These are phyloP conservation scores for Xiphophorus birchmanni DNA, from an alignment of 2,797 vertebrate genomes.

Conservation along the genomic window DNA sequence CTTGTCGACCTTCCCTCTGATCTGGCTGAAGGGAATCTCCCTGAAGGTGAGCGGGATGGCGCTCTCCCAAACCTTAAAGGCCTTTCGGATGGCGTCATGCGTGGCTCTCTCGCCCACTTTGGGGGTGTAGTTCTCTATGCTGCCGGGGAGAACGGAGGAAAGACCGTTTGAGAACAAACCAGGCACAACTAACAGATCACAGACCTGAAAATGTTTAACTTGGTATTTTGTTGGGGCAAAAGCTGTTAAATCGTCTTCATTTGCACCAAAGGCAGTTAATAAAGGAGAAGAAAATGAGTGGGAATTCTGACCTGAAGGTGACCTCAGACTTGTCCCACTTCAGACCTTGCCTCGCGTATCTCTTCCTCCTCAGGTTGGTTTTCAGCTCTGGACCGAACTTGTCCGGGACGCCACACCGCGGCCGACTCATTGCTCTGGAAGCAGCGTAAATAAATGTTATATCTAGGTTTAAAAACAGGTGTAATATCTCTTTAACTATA, in stretches of 20 bases:
- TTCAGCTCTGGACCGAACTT: constrained; percentile 91
- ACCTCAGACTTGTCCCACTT: constrained; percentile 91
- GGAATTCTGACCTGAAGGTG: constrained; percentile 86
- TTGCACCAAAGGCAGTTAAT: not conserved
- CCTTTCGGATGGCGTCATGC: constrained; percentile 86
- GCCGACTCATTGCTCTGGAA: constrained; percentile 87
- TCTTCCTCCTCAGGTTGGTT: constrained; percentile 89
- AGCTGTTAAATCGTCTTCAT: not conserved
- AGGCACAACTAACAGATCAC: not conserved
- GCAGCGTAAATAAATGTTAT: constrained; percentile 1
- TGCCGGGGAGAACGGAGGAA: constrained; percentile 44
- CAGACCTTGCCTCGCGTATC: constrained; percentile 90
- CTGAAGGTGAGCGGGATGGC: constrained; percentile 87
- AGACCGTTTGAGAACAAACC: not conserved
- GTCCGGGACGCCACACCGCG: constrained; percentile 92
- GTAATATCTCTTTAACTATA: not conserved
- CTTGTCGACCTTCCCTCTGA: constrained; percentile 83
- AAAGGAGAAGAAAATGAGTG: not conserved
- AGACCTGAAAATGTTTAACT: not conserved
- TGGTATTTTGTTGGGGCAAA: not conserved
- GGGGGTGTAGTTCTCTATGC: constrained; percentile 94
- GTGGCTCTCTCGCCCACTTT: constrained; percentile 89
- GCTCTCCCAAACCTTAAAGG: constrained; percentile 88
- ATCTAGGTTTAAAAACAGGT: not conserved
- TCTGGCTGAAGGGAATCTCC: constrained; percentile 87